Base-by-base conservation (phyloP, 2,888 invertebrate species). In the Choristoneura rosaceana region DNA sequence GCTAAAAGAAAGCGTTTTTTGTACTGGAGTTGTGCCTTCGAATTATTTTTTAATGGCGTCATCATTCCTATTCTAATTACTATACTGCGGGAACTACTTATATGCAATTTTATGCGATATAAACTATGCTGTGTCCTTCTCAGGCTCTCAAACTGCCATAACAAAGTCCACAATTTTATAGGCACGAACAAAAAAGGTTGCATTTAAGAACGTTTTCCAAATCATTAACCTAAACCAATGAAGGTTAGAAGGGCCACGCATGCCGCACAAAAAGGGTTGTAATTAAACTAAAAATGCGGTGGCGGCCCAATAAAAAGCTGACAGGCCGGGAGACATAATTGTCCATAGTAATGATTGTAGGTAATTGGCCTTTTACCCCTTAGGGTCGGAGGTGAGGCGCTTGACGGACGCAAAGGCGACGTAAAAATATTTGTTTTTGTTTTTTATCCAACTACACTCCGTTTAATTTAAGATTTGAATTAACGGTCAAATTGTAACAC, bases 281-380 rank as follows among this genome's bases (percentile, higher is more conserved):
- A 63, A 73, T 73, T 73, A 73, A 68, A 73, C 71, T 73, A 73
- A 73, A 73, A 73, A 73, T 68, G 71, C 71, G 71, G 71, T 68
- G 50, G 63, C 68, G 50, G 63, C 68, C 63, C 68, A 63, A 68
- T 73, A 73, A 68, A 73, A 68, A 70, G 63, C 63, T 58, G 52
- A 66, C 64, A 38, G 64, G 43, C 15, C 55, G 9, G 52, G 50
- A 34, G 61, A 52, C 68, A 62, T 68, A 73, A 73, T 64, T 63
- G 71, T 38, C 64, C 65, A 64, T 64, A 63, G 68, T 58, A 68
- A 73, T 68, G 58, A 71, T 68, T 71, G 68, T 64, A 15, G 63
- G 71, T 64, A 73, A 73, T 71, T 73, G 63, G 68, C 50, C 61
- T 38, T 2, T 62, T 52, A 52, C 38, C 64, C 38, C 38, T 63